phyloP scores from a whole-genome alignment of 2,113 vertebrate genomes.

The Phylloscopus whistleri region DNA sequence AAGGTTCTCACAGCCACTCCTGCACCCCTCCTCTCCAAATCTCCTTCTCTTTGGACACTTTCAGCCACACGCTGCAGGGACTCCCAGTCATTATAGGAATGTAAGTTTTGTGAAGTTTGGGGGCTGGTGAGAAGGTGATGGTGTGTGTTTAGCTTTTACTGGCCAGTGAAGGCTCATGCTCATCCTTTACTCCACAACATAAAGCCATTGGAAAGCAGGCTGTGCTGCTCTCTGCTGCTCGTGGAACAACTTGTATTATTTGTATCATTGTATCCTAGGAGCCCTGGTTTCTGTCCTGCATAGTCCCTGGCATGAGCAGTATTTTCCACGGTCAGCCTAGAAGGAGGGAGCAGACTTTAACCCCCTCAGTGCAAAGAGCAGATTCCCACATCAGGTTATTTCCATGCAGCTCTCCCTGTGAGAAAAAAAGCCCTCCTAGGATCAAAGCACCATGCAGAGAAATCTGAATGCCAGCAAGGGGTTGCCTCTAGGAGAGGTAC shows the following conservation, averaged over 20 bases:
- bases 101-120: background rate
- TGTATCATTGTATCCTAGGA: slow-evolving; percentile 59
- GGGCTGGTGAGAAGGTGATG: background rate
- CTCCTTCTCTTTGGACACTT: background rate
- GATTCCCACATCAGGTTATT: background rate
- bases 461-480: fast-evolving
- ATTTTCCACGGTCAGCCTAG: slow-evolving; percentile 52
- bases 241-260: slow-evolving; percentile 35
- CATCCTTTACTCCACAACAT: background rate
- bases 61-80: background rate
- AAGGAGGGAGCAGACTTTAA: slow-evolving; percentile 22
- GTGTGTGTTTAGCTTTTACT: background rate
- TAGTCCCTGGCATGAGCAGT: background rate
- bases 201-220: background rate
- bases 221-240: background rate
- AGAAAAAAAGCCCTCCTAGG: background rate
- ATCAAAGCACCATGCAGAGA: background rate
- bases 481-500: background rate
- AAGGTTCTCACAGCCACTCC: background rate
- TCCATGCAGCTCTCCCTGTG: background rate
- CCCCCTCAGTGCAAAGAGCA: background rate
- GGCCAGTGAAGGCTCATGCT: background rate
- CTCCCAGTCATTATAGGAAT: background rate
- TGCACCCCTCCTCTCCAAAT: background rate
- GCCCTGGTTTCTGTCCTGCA: slow-evolving; percentile 5